Evolutionary conservation across 2,888 invertebrate species (phyloP).

Genomic region (Hypomecis atomaria): DNA sequence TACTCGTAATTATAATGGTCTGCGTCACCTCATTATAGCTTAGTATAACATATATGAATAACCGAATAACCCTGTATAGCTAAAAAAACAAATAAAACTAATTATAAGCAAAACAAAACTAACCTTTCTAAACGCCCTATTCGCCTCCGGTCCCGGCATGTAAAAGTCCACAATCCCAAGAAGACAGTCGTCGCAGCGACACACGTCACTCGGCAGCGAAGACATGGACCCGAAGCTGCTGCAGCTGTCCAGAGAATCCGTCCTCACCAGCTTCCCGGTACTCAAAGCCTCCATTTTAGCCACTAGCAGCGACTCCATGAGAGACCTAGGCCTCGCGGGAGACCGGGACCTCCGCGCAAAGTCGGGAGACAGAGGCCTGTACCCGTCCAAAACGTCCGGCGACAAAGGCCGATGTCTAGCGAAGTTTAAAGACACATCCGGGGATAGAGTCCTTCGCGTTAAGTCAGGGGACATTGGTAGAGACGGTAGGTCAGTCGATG

Average conservation of each 20-base stretch:
- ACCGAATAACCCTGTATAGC: too few species aligned
- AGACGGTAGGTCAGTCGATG: constrained; percentile 69
- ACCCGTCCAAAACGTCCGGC: constrained; percentile 70
- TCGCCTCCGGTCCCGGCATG: constrained; percentile 82
- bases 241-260: constrained; percentile 91
- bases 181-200: constrained; percentile 93
- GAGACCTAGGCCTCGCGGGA: constrained; percentile 87
- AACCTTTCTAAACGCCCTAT: constrained; percentile 86
- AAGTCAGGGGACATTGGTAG: constrained; percentile 47
- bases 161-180: constrained; percentile 92
- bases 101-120: constrained; percentile 45
- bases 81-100: too few species aligned
- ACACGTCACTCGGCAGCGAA: constrained; percentile 89
- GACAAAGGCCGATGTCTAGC: constrained; percentile 66
- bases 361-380: constrained; percentile 75
- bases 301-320: constrained; percentile 92
- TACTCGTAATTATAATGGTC: too few species aligned
- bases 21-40: too few species aligned
- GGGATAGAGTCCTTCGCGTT: constrained; percentile 50
- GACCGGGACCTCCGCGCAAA: constrained; percentile 75
- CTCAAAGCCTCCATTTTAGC: constrained; percentile 92
- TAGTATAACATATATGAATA: too few species aligned
- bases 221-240: constrained; percentile 89
- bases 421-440: constrained; percentile 70
- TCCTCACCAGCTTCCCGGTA: constrained; percentile 86